These are phyloP conservation scores for Catharus bicknelli DNA, from an alignment of 2,113 vertebrate genomes.

Conservation along the genomic window DNA sequence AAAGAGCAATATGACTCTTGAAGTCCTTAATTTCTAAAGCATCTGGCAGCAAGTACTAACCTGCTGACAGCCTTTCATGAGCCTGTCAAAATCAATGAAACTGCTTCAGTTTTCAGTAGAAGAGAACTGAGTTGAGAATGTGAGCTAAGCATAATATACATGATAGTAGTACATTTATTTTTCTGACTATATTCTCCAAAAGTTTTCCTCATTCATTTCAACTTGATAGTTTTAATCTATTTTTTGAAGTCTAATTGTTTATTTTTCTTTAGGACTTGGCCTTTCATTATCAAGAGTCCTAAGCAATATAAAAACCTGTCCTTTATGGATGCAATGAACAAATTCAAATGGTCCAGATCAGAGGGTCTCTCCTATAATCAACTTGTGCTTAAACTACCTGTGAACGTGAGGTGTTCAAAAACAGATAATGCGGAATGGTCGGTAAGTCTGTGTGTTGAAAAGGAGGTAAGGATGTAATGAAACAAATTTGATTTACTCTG, in stretches of 20 bases:
- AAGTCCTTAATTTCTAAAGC: neutral
- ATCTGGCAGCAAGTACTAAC: neutral
- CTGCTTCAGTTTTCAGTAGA: neutral
- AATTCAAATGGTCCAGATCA: conserved; percentile 84
- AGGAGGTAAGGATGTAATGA: neutral
- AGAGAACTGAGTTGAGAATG: neutral
- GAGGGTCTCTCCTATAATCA: conserved; percentile 84
- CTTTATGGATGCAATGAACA: conserved; percentile 89
- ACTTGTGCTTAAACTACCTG: conserved; percentile 79
- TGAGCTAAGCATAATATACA: neutral
- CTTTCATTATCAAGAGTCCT: conserved; percentile 89
- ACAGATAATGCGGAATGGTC: conserved; percentile 83
- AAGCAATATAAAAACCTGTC: conserved; percentile 87
- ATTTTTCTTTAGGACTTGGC: conserved; percentile 80
- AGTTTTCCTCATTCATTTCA: neutral
- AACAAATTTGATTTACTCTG: neutral
- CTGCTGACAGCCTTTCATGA: neutral
- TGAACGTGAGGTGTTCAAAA: conserved; percentile 87
- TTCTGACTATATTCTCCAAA: neutral
- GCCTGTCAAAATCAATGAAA: neutral
- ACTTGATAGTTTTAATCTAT: neutral
- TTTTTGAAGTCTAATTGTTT: neutral
- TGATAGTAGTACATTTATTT: neutral
- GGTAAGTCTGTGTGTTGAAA: conserved; percentile 74
- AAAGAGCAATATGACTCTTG: neutral